Evolutionary conservation across 1,140 invertebrate genomes (phyloP), one percentile per base, ranked within the genome.

Genomic region (Meteorus sp.): DNA sequence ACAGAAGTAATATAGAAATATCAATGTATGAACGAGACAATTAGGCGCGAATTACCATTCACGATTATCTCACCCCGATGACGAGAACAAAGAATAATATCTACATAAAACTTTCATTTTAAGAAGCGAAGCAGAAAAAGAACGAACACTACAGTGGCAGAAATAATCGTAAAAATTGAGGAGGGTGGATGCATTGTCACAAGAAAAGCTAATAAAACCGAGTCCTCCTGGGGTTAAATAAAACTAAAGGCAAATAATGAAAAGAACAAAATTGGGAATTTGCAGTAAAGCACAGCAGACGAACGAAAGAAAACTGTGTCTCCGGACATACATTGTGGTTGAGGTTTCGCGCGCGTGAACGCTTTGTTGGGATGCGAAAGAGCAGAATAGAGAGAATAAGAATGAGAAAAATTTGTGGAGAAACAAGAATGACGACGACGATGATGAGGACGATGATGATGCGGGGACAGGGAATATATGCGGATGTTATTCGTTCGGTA

Each of bases 271-370:
- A 52, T n/a, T n/a, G 31, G 20, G 39, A 44, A 43, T 41, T 15
- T 20, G 22, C 31, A 39, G n/a, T n/a, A n/a, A n/a, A n/a, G n/a
- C n/a, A n/a, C n/a, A n/a, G n/a, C n/a, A n/a, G n/a, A n/a, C n/a
- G 51, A 19, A 9, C 27, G 27, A 57, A 57, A 57, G 55, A 57
- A 57, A 37, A 23, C 29, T 29, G 44, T 31, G 43, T 50, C 27
- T 47, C 41, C 41, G 55, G 44, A 37, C 25, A 31, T 17, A 51
- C 20, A 23, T 45, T 29, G 23, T 22, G 44, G 35, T 45, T 39
- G 31, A 57, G 43, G 55, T 57, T 48, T n/a, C n/a, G 19, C 17
- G 43, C 55, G 55, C 55, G 45, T 58, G 45, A 58, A 58, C 56
- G 56, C 47, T 43, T 41, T 37, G 47, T 57, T 57, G 50, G 55